Base-by-base conservation (phyloP, 1,140 invertebrate species). In the Archivesica marissinica region DNA sequence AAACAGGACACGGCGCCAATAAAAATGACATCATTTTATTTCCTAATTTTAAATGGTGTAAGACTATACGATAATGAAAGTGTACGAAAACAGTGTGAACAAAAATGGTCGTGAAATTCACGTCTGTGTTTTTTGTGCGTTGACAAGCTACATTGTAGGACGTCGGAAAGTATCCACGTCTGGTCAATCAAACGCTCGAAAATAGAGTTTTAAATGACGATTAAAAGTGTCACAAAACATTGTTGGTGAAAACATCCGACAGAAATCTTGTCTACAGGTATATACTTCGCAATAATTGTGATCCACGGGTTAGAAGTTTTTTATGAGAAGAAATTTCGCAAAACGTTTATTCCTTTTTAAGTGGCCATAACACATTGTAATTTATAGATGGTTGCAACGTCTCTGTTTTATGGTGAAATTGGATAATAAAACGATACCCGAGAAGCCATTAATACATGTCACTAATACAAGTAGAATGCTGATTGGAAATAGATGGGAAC, bases 261-360 rank as follows among this genome's bases (percentile, higher is more conserved):
- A n/a, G 59, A 11, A 64, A 64, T 64, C 59, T 1, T 64, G 59
- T 33, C 59, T 64, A 64, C 59, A 64, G 33, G 7, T 28, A 13
- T 59, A 30, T 7, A 28, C 23, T 59, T 30, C 23, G 23, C 23
- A 25, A 33, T 2, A 17, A 25, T 4, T 6, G 30, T 15, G 30
- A 64, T 64, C 59, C 23, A 13, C 13, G n/a, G 1, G 30, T 35
- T 17, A 64, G 30, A 64, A n/a, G 33, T 59, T 35, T 64, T 64
- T 64, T 2, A 35, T 64, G 59, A 64, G 59, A 64, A 64, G 59
- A 64, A 64, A 64, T 35, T 64, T 15, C 13, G 59, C 38, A 25
- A 64, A 64, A 6, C n/a, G 33, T 59, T 64, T 64, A 64, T 64
- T 33, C 38, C 59, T 13, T 64, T 64, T 64, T 64, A 64, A 64